These are phyloP conservation scores for Nymphicus hollandicus DNA, from an alignment of 2,113 vertebrate species.

Conservation along the genomic window DNA sequence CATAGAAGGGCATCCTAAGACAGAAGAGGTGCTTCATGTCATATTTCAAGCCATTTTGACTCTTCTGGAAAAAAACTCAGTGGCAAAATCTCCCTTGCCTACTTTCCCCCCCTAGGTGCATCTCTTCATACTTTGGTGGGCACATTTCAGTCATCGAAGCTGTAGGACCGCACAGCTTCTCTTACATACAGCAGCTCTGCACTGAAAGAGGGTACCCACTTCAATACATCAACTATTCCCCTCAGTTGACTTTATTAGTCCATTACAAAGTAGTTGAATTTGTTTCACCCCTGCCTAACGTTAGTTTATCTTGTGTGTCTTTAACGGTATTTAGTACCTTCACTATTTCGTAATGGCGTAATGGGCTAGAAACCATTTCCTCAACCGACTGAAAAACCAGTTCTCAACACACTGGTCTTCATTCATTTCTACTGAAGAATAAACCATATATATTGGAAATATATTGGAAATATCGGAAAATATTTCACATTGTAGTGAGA, in stretches of 20 bases:
- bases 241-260: neutral
- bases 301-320: neutral
- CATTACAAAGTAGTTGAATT: neutral
- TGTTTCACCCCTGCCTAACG: neutral
- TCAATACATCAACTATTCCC: neutral
- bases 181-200: neutral
- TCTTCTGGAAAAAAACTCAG: neutral
- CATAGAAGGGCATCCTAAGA: neutral
- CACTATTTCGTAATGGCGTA: neutral
- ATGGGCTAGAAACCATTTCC: neutral
- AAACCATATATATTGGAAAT: no score
- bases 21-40: neutral
- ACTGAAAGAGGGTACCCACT: neutral
- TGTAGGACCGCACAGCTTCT: neutral
- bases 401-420: neutral
- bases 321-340: neutral
- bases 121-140: neutral
- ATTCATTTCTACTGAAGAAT: neutral
- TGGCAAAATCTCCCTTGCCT: neutral
- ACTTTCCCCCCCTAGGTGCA: fast-evolving
- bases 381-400: no score
- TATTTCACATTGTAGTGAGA: neutral
- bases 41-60: neutral
- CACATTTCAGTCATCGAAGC: neutral
- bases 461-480: no score